Conservation (phyloP, 2,113 vertebrate genomes). For the Dasyornis broadbenti region DNA sequence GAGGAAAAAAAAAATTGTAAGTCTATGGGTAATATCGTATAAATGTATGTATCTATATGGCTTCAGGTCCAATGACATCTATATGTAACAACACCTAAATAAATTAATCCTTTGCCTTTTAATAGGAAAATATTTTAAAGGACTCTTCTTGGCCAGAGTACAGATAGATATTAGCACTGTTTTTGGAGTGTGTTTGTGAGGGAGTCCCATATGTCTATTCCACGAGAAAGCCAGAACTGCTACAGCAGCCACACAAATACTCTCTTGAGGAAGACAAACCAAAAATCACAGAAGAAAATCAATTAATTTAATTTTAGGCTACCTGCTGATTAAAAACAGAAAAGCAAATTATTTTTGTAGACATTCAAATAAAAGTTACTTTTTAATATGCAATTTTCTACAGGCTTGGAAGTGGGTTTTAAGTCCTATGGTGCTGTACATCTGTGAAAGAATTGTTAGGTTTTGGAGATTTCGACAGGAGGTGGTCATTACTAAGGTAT, state of each 20-base stretch:
- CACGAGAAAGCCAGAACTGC: background rate
- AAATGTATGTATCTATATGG: background rate
- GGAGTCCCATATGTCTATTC: background rate
- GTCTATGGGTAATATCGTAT: background rate
- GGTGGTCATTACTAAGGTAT: slow-evolving; percentile 78
- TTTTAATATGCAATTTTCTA: slow-evolving; percentile 9
- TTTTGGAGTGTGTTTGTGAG: background rate
- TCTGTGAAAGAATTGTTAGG: slow-evolving; percentile 73
- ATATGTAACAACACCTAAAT: background rate
- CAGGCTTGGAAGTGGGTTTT: slow-evolving; percentile 82
- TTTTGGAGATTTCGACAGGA: slow-evolving; percentile 73
- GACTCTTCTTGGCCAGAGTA: background rate
- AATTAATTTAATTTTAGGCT: background rate
- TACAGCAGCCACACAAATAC: slow-evolving; percentile 1
- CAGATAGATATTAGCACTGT: background rate
- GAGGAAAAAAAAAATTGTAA: background rate
- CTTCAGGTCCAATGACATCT: background rate
- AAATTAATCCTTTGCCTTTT: background rate
- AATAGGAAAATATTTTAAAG: background rate
- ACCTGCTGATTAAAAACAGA: background rate
- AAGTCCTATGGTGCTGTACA: slow-evolving; percentile 69
- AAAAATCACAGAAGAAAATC: slow-evolving; percentile 9
- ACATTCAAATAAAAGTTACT: background rate
- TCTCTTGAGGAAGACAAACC: background rate
- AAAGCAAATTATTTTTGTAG: background rate